Conservation (phyloP, 2,888 invertebrate genomes). For the Barypeithes pellucidus region DNA sequence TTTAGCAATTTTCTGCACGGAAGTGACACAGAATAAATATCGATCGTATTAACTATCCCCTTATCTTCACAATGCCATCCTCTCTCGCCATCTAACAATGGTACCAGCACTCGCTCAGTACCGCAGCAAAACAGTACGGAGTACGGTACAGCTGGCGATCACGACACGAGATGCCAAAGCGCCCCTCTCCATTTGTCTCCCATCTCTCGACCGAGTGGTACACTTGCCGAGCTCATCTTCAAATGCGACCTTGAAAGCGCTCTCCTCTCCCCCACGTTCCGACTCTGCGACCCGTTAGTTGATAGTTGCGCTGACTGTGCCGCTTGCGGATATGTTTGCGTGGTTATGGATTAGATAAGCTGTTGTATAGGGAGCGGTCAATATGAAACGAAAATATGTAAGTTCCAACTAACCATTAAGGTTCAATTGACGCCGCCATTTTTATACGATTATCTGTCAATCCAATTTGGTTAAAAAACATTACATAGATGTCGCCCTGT, state of each 20-base stretch:
- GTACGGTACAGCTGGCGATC: conserved; percentile 15
- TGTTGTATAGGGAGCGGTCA: conserved; percentile 39
- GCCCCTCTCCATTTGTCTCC: conserved; percentile 12
- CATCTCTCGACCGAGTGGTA: conserved; percentile 50
- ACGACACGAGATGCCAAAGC: conserved; percentile 29
- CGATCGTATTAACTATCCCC: no score
- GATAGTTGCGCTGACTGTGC: conserved; percentile 39
- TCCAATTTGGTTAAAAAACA: no score
- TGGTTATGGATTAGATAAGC: conserved; percentile 41
- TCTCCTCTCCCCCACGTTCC: conserved; percentile 41
- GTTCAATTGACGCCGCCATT: no score
- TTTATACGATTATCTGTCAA: no score
- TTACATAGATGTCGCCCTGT: no score
- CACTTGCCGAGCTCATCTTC: conserved; percentile 63
- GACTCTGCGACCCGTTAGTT: conserved; percentile 41
- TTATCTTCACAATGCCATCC: neutral
- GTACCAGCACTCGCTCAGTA: no score
- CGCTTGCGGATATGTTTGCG: conserved; percentile 50
- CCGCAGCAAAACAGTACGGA: conserved; percentile 13
- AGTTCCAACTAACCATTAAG: no score
- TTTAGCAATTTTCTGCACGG: no score
- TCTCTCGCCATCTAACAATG: neutral
- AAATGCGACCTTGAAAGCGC: conserved; percentile 60
- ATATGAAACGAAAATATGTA: neutral
- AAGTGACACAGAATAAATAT: no score